A percentile compares a stretch with the other conserved stretches of the same genome.
Conservation (phyloP, 2,113 vertebrate species). For the Platycercus adscitus region DNA sequence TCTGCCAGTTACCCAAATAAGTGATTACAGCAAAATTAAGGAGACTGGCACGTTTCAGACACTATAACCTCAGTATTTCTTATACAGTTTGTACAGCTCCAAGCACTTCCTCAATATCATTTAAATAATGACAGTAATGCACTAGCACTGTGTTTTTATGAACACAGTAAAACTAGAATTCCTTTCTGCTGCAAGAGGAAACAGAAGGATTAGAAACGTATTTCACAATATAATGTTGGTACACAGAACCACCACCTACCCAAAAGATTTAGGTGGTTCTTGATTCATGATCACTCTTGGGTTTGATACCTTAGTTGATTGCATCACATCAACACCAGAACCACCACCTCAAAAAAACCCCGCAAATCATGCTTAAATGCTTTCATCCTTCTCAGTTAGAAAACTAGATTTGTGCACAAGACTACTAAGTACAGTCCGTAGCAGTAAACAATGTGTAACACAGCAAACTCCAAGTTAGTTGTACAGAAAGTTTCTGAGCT, state of each 20-base stretch:
- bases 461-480: not conserved
- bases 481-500: not conserved
- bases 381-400: not conserved
- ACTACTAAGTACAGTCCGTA: not conserved
- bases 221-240: not conserved
- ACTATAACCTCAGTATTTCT: not conserved
- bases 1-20: not conserved
- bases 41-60: not conserved
- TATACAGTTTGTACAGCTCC: not conserved
- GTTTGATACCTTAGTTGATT: not conserved
- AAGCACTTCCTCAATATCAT: not conserved
- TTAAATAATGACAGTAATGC: not conserved
- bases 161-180: not conserved
- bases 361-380: not conserved
- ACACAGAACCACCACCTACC: not conserved
- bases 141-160: not conserved
- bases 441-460: not conserved
- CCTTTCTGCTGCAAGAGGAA: not conserved
- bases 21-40: not conserved
- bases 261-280: not conserved
- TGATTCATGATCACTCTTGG: not conserved
- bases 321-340: not conserved
- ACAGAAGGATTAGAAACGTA: not conserved
- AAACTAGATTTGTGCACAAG: not conserved
- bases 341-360: accelerated